These are phyloP conservation scores for Falco peregrinus DNA, from an alignment of 2,797 vertebrate species.

Conservation along the genomic window DNA sequence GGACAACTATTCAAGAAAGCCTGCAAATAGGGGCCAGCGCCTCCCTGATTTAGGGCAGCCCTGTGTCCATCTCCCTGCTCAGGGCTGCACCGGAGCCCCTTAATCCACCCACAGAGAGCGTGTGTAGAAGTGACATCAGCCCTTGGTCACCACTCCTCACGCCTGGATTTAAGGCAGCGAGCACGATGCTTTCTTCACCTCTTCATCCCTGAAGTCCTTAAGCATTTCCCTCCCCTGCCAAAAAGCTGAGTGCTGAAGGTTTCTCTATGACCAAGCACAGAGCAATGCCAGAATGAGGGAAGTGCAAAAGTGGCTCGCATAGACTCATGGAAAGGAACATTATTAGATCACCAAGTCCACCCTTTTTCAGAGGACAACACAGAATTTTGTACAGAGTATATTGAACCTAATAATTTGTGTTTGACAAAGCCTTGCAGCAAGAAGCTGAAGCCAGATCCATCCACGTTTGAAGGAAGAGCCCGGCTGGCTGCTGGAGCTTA, in stretches of 20 bases:
- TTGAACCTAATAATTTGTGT: background rate
- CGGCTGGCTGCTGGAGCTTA: background rate
- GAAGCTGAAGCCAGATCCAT: background rate
- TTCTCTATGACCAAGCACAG: background rate
- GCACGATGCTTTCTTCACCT: background rate
- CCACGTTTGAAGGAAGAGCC: background rate
- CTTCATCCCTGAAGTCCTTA: constrained; percentile 1
- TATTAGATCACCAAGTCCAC: constrained; percentile 34
- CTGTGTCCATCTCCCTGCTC: background rate
- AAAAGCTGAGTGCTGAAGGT: background rate
- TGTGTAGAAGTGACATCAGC: background rate
- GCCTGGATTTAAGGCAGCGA: background rate
- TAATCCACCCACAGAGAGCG: background rate
- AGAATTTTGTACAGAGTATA: background rate
- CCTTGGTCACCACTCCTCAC: background rate
- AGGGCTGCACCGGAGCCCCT: background rate
- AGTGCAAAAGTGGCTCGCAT: constrained; percentile 17
- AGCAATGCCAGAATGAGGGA: constrained; percentile 33
- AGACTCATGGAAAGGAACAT: background rate
- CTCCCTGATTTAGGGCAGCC: background rate
- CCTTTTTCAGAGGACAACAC: background rate
- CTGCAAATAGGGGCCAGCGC: accelerated
- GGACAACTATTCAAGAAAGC: background rate
- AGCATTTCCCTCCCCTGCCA: constrained; percentile 5
- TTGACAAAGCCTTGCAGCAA: background rate